Percentiles rank a stretch among this genome's conserved stretches.
phyloP scores from a whole-genome alignment of 1,140 invertebrate genomes.

The Leptinotarsa texana region DNA sequence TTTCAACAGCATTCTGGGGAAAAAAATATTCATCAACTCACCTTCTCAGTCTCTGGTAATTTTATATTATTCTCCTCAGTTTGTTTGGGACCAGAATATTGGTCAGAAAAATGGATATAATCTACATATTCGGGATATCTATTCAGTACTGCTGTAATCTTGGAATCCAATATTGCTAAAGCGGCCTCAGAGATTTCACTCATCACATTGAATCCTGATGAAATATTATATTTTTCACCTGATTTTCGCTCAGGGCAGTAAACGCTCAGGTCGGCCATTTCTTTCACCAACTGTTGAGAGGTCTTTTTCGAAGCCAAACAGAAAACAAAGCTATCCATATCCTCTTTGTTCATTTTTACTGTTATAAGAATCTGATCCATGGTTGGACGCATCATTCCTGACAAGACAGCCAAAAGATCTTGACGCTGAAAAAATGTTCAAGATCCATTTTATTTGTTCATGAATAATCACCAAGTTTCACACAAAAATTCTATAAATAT shows the following conservation, averaged over 20 bases:
- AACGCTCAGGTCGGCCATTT: constrained; percentile 90
- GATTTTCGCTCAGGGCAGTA: constrained; percentile 88
- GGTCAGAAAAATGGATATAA: constrained; percentile 97
- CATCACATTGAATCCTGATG: constrained; percentile 78
- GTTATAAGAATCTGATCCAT: constrained; percentile 85
- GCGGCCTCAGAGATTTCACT: constrained; percentile 90
- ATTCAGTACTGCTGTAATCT: constrained; percentile 78
- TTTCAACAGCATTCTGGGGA: too few species aligned
- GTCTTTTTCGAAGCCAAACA: constrained; percentile 90
- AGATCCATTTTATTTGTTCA: too few species aligned
- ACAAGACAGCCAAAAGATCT: constrained; percentile 87
- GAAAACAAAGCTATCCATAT: constrained; percentile 94
- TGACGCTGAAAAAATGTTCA: constrained; percentile 68
- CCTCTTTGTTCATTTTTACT: constrained; percentile 85
- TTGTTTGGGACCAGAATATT: constrained; percentile 87
- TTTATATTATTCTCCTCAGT: constrained; percentile 65
- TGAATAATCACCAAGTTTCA: too few species aligned
- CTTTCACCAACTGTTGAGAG: constrained; percentile 82
- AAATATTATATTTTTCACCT: constrained; percentile 86
- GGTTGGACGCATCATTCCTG: constrained; percentile 82
- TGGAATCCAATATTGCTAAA: constrained; percentile 80
- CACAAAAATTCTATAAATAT: too few species aligned
- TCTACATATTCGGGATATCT: constrained; percentile 89
- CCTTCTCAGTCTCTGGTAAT: constrained; percentile 53
- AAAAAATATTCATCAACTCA: constrained; percentile 28